phyloP scores from a whole-genome alignment of 2,888 invertebrate genomes.

The Drosophila fulvimacula region DNA sequence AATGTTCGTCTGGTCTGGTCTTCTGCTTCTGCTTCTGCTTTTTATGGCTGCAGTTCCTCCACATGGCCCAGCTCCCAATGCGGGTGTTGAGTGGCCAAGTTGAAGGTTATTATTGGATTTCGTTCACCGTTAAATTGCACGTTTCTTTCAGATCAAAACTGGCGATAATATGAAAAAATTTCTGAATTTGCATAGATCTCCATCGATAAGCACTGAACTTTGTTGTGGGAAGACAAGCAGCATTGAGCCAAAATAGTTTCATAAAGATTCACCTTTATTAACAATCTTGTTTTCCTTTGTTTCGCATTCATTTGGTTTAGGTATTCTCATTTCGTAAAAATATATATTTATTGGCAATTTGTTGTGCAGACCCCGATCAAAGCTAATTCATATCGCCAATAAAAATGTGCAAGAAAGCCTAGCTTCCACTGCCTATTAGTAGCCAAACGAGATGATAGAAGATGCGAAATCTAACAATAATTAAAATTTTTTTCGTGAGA shows the following conservation, averaged over 20 bases:
- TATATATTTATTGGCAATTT: conserved; percentile 4
- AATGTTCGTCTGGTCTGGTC: conserved; percentile 40
- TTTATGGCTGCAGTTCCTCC: neutral
- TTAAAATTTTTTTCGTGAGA: neutral
- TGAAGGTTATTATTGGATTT: conserved; percentile 46
- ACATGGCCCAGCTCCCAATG: conserved; percentile 5
- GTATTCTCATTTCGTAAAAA: neutral
- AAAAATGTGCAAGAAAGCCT: conserved; percentile 3
- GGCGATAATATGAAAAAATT: conserved; percentile 31
- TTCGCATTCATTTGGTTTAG: neutral
- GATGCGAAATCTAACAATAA: conserved; percentile 26
- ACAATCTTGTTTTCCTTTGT: neutral
- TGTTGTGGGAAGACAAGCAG: neutral
- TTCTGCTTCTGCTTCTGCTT: neutral
- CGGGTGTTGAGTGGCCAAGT: conserved; percentile 29
- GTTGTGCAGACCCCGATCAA: neutral
- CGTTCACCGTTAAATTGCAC: conserved; percentile 38
- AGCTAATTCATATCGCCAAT: neutral
- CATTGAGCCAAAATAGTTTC: neutral
- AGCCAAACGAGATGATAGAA: conserved; percentile 7
- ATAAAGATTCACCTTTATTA: neutral
- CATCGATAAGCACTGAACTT: conserved; percentile 11
- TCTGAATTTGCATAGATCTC: conserved; percentile 47
- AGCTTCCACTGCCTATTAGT: conserved; percentile 2
- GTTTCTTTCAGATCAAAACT: conserved; percentile 16